A percentile compares a stretch with the other conserved stretches of the same genome.
Conservation (phyloP, 2,888 invertebrate genomes). For the Eupithecia pulchellata region DNA sequence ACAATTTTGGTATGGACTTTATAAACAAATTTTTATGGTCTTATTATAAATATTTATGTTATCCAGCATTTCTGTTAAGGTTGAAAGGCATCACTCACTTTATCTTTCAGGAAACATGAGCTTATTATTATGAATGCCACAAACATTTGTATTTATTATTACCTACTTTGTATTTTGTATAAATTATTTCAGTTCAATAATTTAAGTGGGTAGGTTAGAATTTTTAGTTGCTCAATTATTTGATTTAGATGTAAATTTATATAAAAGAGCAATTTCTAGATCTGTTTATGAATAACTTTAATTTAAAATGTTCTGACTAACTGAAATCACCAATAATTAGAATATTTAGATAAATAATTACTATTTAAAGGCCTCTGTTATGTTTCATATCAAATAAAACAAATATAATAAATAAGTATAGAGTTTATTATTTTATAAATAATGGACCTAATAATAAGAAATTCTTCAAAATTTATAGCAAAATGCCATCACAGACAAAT, state of each 20-base stretch:
- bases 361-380: background rate
- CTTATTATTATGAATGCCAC: background rate
- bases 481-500: conserved; percentile 30
- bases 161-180: background rate
- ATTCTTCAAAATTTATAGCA: background rate
- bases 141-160: background rate
- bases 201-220: background rate
- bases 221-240: conserved; percentile 12
- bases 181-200: background rate
- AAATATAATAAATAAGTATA: conserved; percentile 14
- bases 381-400: conserved; percentile 5
- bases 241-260: background rate
- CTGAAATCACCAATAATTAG: background rate
- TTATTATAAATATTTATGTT: background rate
- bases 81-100: background rate
- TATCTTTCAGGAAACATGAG: background rate
- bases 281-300: background rate
- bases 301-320: background rate
- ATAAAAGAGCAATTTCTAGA: background rate
- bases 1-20: background rate
- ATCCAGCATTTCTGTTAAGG: background rate
- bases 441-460: background rate
- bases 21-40: background rate
- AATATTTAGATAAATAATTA: background rate
- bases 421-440: conserved; percentile 17